phyloP scores from a whole-genome alignment of 2,113 vertebrate species.

The Dolichallabes microphthalmus region DNA sequence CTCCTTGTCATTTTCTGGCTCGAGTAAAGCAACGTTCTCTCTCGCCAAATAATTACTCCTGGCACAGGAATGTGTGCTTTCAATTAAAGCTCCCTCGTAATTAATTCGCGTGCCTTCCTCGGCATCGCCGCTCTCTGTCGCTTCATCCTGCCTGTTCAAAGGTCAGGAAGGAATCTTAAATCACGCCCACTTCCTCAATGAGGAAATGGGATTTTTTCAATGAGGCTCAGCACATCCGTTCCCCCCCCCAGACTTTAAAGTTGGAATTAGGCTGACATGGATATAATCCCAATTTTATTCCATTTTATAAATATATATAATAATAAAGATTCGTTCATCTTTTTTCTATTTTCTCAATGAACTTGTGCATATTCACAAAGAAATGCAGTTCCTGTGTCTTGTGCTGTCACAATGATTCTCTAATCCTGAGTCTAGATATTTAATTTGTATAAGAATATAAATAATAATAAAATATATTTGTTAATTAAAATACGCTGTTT shows the following conservation, averaged over 20 bases:
- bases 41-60: constrained; percentile 40
- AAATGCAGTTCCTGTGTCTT: no score
- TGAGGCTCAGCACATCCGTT: background rate
- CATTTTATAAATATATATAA: no score
- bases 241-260: background rate
- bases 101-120: constrained; percentile 31
- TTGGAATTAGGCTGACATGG: background rate
- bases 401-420: no score
- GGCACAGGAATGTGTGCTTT: constrained; percentile 43
- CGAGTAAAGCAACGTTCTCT: constrained; percentile 11
- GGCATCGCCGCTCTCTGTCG: background rate
- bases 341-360: background rate
- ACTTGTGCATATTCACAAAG: background rate
- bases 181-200: constrained; percentile 23
- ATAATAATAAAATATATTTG: no score
- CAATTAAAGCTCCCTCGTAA: constrained; percentile 43
- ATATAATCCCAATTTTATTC: background rate
- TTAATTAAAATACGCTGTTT: no score
- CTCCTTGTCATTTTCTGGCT: constrained; percentile 31
- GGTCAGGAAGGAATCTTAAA: constrained; percentile 32
- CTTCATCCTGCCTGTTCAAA: constrained; percentile 28
- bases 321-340: background rate
- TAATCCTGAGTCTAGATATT: no score
- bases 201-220: constrained; percentile 36
- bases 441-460: no score